Percentiles rank a stretch among this genome's conserved stretches.
Evolutionary conservation across 2,888 invertebrate species (phyloP).

Genomic region (Trissoscelio sp.): DNA sequence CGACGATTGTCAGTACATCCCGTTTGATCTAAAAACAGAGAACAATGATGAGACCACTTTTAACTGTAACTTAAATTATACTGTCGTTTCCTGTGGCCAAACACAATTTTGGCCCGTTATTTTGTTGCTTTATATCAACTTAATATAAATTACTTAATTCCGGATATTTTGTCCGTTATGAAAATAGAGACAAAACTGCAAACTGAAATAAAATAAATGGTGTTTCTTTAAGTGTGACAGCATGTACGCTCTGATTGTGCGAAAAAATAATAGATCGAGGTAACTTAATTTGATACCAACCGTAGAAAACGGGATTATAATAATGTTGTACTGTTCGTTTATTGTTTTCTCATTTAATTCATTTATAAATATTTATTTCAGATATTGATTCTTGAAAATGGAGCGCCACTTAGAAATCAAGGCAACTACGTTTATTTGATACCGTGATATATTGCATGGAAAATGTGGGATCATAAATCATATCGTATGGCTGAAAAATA

Average conservation of each 20-base stretch:
- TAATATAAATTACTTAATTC: neutral
- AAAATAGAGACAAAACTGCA: conserved; percentile 23
- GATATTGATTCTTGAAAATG: neutral
- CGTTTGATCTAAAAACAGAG: conserved; percentile 74
- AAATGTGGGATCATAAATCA: neutral
- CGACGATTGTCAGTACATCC: conserved; percentile 72
- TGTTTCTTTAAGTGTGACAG: conserved; percentile 30
- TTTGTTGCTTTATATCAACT: neutral
- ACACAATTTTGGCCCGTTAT: neutral
- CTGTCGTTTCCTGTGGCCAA: neutral
- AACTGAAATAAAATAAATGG: conserved; percentile 4
- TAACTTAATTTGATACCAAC: neutral
- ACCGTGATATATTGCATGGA: neutral
- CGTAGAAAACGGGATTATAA: conserved; percentile 3
- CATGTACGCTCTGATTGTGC: conserved; percentile 49
- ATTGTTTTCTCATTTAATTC: neutral
- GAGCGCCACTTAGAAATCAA: neutral
- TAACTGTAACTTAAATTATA: neutral
- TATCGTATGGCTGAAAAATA: neutral
- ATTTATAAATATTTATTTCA: neutral
- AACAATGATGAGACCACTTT: neutral
- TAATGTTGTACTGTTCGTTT: neutral
- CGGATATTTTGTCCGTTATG: conserved; percentile 1
- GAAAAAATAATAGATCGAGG: too few species aligned
- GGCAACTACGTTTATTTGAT: neutral